A percentile compares a stretch with the other conserved stretches of the same genome.
These are phyloP conservation scores for Delphinus delphis DNA, from an alignment of 2,113 vertebrate species.

Conservation along the genomic window DNA sequence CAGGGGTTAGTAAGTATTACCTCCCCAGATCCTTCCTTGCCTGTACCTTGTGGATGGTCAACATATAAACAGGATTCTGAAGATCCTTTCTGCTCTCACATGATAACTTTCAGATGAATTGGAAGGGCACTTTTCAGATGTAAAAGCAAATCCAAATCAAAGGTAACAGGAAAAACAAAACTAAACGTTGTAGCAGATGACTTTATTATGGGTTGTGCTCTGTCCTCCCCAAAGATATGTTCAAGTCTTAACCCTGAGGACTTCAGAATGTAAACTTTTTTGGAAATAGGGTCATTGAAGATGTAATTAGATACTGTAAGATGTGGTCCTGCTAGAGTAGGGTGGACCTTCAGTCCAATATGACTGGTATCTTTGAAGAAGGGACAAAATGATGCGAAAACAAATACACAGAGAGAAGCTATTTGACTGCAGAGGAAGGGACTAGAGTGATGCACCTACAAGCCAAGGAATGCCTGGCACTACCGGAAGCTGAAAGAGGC, in stretches of 20 bases:
- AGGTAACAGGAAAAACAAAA: neutral
- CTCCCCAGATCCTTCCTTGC: neutral
- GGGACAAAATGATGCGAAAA: neutral
- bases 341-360: neutral
- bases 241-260: neutral
- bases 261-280: neutral
- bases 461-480: neutral
- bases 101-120: neutral
- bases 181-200: neutral
- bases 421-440: rapidly evolving
- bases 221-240: neutral
- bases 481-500: neutral
- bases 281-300: neutral
- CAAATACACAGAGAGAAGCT: neutral
- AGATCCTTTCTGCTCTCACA: neutral
- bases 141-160: neutral
- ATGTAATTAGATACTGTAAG: neutral
- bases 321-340: neutral
- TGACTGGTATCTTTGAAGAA: neutral
- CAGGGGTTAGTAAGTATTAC: neutral
- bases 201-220: neutral
- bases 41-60: neutral
- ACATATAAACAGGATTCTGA: neutral
- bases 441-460: neutral
- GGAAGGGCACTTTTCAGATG: neutral